Evolutionary conservation across 2,888 invertebrate genomes (phyloP), one percentile per base, ranked within the genome.

Genomic region (Mycogona germanica): DNA sequence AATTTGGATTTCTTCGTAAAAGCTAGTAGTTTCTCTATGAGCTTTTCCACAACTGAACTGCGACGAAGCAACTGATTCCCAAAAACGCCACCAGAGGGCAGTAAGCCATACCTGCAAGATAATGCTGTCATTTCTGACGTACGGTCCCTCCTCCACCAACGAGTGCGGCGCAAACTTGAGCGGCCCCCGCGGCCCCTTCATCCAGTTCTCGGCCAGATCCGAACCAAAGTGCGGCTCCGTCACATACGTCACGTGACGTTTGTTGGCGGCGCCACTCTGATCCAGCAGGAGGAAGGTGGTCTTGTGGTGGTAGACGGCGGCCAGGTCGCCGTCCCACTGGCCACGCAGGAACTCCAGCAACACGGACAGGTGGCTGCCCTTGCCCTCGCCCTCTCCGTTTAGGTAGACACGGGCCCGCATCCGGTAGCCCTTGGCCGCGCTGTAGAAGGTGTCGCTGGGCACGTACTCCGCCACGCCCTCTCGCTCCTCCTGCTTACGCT

Each of bases 391-490:
- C 2, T 28, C 29, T 29, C 46, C 46, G 1, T 46, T 46, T 12
- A 46, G 46, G 17, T 26, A 46, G 19, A 46, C 14, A 5, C 46
- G 12, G 12, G n/a, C 28, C 17, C 28, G 19, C 50, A 50, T 5
- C 19, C 50, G 21, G 40, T 50, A 50, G 2, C 50, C 50, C 25
- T 26, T 12, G n/a, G 25, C 19, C 25, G 38, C 25, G n/a, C 37
- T 50, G 41, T 50, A 50, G 25, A 50, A 50, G 40, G 25, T 40
- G 28, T 38, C 40, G 4, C 50, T 50, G 7, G 12, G 29, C n/a
- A 29, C 2, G 19, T 7, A 46, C 28, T 46, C 46, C 19, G 12
- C 28, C 5, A 46, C 1, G 5, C 46, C 46, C n/a, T 46, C 46
- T 46, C 30, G 26, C 17, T 46, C 46, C 12, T 25, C 46, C 17